phyloP scores from a whole-genome alignment of 2,888 invertebrate genomes.

The Lepidocyrtinus sp. region DNA sequence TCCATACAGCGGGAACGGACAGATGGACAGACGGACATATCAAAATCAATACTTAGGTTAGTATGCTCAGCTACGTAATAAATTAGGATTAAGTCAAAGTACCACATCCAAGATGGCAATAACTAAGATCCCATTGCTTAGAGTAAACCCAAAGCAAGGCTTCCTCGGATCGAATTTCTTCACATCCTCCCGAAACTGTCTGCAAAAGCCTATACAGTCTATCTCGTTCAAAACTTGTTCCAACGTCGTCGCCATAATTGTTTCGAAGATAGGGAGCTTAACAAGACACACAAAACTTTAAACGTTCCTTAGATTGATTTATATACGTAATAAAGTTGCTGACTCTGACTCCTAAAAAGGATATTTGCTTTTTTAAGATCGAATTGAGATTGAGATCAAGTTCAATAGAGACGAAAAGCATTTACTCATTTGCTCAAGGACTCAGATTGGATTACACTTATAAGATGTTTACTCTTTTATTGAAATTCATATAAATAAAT shows the following conservation, averaged over 20 bases:
- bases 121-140: constrained; percentile 60
- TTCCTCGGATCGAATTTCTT: constrained; percentile 59
- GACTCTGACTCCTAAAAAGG: no score
- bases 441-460: not conserved
- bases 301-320: constrained; percentile 20
- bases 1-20: no score
- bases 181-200: constrained; percentile 46
- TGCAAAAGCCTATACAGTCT: constrained; percentile 49
- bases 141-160: constrained; percentile 61
- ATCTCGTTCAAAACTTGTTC: constrained; percentile 52
- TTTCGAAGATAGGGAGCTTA: not conserved
- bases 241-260: constrained; percentile 51
- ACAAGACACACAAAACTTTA: not conserved
- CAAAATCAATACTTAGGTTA: not conserved
- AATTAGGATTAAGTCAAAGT: not conserved
- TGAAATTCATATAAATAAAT: no score
- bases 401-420: no score
- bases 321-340: not conserved
- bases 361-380: no score
- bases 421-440: no score
- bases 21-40: no score
- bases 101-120: constrained; percentile 64
- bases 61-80: not conserved
- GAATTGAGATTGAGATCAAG: no score
- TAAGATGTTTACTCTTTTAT: not conserved